phyloP scores from a whole-genome alignment of 2,888 invertebrate genomes.

The Hololepta plana region DNA sequence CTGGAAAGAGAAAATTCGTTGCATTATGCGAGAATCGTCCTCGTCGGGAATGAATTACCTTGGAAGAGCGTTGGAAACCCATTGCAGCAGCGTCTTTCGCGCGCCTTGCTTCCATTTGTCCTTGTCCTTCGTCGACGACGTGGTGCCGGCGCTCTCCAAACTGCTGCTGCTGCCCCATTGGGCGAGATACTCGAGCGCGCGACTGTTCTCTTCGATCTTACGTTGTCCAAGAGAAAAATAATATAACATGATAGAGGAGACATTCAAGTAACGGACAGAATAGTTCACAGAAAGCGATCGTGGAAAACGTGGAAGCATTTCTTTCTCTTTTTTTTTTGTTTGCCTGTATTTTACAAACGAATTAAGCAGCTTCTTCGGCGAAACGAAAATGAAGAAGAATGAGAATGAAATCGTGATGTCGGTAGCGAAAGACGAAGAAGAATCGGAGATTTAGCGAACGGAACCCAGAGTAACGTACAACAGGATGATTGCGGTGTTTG shows the following conservation, averaged over 20 bases:
- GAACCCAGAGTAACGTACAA: too few species aligned
- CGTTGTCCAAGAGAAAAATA: background rate
- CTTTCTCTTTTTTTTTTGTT: slow-evolving; percentile 3
- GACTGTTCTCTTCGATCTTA: slow-evolving; percentile 89
- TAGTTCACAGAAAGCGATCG: slow-evolving; percentile 1
- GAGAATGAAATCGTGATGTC: too few species aligned
- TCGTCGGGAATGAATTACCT: too few species aligned
- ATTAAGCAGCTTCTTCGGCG: too few species aligned
- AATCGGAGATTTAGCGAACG: too few species aligned
- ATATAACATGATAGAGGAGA: background rate
- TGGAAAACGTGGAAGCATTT: background rate
- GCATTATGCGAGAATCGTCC: too few species aligned
- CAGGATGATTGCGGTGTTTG: too few species aligned
- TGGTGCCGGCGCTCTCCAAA: slow-evolving; percentile 64
- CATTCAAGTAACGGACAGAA: slow-evolving; percentile 2
- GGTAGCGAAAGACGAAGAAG: too few species aligned
- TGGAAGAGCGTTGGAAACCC: slow-evolving; percentile 86
- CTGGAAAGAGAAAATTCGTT: slow-evolving; percentile 28
- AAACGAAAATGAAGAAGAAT: too few species aligned
- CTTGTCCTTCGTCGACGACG: slow-evolving; percentile 41
- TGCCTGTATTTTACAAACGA: too few species aligned
- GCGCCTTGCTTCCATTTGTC: slow-evolving; percentile 78
- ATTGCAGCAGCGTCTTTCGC: slow-evolving; percentile 75
- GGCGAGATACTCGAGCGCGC: slow-evolving; percentile 70
- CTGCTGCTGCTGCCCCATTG: slow-evolving; percentile 67